phyloP scores from a whole-genome alignment of 2,113 vertebrate species.

The Rhinoptilus africanus region DNA sequence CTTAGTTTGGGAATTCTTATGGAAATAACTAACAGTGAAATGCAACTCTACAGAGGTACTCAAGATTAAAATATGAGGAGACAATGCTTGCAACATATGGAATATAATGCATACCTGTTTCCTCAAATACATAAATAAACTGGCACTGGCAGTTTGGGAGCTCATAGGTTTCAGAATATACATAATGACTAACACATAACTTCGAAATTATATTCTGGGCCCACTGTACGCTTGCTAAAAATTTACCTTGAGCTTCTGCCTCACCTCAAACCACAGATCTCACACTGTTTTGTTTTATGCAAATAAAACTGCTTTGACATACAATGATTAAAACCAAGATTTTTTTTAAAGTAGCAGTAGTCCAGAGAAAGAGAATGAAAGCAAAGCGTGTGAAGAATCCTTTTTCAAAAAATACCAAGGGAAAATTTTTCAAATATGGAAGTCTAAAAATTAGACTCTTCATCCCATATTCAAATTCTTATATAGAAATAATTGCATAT shows the following conservation, averaged over 20 bases:
- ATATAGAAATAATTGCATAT: neutral
- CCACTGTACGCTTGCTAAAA: neutral
- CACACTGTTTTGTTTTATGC: neutral
- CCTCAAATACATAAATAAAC: neutral
- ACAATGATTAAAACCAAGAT: neutral
- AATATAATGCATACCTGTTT: neutral
- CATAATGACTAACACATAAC: neutral
- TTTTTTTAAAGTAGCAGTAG: neutral
- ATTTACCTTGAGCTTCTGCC: neutral
- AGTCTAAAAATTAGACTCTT: neutral
- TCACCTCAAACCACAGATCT: neutral
- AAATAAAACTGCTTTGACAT: neutral
- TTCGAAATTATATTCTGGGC: neutral
- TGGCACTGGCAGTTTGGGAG: neutral
- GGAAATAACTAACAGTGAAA: neutral
- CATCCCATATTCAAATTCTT: neutral
- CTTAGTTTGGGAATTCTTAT: neutral
- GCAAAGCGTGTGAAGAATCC: neutral
- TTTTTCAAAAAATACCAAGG: neutral
- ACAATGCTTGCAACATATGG: rapidly evolving
- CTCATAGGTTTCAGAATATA: neutral
- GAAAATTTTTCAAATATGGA: neutral
- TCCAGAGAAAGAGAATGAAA: neutral
- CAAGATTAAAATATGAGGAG: neutral
- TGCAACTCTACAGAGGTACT: neutral